Evolutionary conservation across 2,113 vertebrate species (phyloP).

Genomic region (Nettapus auritus): DNA sequence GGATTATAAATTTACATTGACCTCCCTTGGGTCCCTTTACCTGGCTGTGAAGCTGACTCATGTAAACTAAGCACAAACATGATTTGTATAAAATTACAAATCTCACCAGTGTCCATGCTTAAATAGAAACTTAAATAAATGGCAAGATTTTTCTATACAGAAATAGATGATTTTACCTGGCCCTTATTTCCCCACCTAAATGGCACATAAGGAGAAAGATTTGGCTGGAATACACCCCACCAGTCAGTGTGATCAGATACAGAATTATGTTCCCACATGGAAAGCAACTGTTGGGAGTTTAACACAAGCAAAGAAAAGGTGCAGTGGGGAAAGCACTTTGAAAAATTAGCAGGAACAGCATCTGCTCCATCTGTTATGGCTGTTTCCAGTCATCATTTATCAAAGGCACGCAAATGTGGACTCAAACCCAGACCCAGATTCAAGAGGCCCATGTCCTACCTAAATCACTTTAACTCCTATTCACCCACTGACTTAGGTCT

Average conservation of each 20-base stretch:
- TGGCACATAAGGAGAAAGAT: not conserved
- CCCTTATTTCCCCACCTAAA: not conserved
- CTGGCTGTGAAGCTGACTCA: not conserved
- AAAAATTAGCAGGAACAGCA: not conserved
- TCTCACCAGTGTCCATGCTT: not conserved
- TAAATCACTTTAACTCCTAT: not conserved
- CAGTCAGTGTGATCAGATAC: not conserved
- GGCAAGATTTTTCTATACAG: not conserved
- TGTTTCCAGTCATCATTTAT: not conserved
- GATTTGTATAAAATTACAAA: not conserved
- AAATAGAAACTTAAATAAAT: not conserved
- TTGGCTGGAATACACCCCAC: fast-evolving
- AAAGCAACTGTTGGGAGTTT: not conserved
- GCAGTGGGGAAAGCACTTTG: not conserved
- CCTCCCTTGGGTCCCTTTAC: not conserved
- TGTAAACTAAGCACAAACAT: not conserved
- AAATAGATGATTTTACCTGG: not conserved
- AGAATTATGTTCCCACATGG: not conserved
- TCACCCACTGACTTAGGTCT: not conserved
- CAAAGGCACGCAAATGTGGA: not conserved
- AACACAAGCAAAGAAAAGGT: not conserved
- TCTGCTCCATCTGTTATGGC: not conserved
- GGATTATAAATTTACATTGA: not conserved
- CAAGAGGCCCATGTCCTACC: not conserved
- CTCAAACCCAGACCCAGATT: not conserved